Evolutionary conservation across 1,140 invertebrate genomes (phyloP).

Genomic region (Micrasema minimum): DNA sequence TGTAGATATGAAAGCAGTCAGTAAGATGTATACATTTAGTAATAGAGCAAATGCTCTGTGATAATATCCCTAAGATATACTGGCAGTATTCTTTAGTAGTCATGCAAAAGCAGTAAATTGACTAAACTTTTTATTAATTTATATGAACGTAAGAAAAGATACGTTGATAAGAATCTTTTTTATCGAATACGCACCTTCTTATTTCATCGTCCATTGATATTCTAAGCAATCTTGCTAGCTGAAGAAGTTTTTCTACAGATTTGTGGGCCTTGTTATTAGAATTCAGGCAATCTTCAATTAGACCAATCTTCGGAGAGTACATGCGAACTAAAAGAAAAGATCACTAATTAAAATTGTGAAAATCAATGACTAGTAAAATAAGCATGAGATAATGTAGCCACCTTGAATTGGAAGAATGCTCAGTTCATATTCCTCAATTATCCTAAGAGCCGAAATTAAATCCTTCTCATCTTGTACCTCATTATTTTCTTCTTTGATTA

Average conservation of each 20-base stretch:
- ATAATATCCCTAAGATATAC: too few species aligned
- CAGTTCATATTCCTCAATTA: conserved; percentile 49
- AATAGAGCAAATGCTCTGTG: too few species aligned
- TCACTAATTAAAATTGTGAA: background rate
- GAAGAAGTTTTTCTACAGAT: conserved; percentile 45
- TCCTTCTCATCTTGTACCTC: conserved; percentile 49
- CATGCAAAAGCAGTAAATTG: background rate
- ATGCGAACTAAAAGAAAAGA: conserved; percentile 44
- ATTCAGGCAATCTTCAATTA: conserved; percentile 52
- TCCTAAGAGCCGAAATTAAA: conserved; percentile 47
- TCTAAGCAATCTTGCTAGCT: conserved; percentile 46
- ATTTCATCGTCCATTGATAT: conserved; percentile 46
- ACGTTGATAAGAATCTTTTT: too few species aligned
- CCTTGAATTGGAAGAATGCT: conserved; percentile 50
- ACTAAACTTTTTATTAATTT: too few species aligned
- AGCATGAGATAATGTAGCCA: conserved; percentile 8
- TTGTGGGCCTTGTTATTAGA: conserved; percentile 48
- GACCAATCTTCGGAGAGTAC: conserved; percentile 44
- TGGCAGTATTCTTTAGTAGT: conserved; percentile 7
- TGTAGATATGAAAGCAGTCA: too few species aligned
- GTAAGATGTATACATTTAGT: too few species aligned
- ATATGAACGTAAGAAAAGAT: too few species aligned
- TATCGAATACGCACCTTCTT: too few species aligned
- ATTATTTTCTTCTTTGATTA: conserved; percentile 46
- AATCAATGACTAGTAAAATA: background rate